Conservation (phyloP, 2,888 invertebrate species). For the Patella depressa region DNA sequence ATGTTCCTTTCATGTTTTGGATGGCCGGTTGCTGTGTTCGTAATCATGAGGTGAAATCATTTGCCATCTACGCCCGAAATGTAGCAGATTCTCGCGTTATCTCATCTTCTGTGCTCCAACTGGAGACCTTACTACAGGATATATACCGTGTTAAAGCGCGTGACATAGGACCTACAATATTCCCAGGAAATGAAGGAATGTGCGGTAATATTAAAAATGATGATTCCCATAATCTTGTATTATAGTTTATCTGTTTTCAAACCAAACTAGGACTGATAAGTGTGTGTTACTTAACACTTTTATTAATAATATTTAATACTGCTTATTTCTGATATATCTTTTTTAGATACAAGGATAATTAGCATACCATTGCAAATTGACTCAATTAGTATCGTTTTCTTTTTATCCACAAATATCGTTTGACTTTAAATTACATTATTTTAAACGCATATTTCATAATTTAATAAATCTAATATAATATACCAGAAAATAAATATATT, state of each 20-base stretch:
- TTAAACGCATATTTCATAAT: no score
- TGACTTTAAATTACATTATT: no score
- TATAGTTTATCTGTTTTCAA: constrained; percentile 7
- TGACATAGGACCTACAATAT: constrained; percentile 48
- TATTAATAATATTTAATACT: no score
- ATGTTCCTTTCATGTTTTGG: constrained; percentile 60
- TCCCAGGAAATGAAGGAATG: constrained; percentile 53
- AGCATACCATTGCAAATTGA: no score
- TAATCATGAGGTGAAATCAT: constrained; percentile 49
- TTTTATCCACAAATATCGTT: no score
- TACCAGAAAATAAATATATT: no score
- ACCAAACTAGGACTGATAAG: no score
- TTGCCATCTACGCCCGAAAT: constrained; percentile 57
- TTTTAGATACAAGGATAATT: no score
- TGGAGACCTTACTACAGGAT: constrained; percentile 56
- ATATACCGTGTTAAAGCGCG: constrained; percentile 44
- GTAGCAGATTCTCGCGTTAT: constrained; percentile 40
- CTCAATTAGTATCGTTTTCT: no score
- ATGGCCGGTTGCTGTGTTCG: constrained; percentile 59
- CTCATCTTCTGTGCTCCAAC: constrained; percentile 51
- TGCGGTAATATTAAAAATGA: constrained; percentile 56
- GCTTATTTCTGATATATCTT: no score
- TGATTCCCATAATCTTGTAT: constrained; percentile 37
- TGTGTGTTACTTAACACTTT: no score
- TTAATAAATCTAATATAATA: no score